A percentile compares a stretch with the other conserved stretches of the same genome.
These are phyloP conservation scores for Synanthedon myopaeformis DNA, from an alignment of 2,888 invertebrate genomes.

Conservation along the genomic window DNA sequence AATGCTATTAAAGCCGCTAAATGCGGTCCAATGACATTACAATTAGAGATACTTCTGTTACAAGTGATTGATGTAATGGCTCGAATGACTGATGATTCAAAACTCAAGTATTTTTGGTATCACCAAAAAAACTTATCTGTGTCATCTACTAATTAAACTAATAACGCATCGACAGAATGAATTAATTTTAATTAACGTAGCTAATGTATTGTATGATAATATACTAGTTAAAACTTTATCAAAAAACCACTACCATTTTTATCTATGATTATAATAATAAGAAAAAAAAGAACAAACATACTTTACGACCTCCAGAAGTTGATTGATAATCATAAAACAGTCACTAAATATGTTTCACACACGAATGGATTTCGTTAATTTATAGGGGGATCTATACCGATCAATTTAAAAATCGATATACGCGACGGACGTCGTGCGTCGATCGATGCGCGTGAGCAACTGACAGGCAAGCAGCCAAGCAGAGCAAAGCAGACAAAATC, in stretches of 20 bases:
- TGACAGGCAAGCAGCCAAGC: conserved; percentile 50
- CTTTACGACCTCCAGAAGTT: background rate
- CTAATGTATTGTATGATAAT: background rate
- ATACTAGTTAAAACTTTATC: background rate
- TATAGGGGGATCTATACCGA: conserved; percentile 37
- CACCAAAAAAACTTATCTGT: background rate
- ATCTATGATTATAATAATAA: conserved; percentile 32
- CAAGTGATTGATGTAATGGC: conserved; percentile 16
- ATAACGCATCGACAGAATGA: background rate
- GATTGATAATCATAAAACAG: background rate
- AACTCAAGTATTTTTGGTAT: background rate
- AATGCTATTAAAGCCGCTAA: conserved; percentile 15
- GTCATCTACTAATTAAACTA: background rate
- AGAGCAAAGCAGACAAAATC: conserved; percentile 9
- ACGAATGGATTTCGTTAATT: conserved; percentile 17
- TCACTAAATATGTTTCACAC: conserved; percentile 10
- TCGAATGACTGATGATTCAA: conserved; percentile 8
- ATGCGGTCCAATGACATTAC: conserved; percentile 17
- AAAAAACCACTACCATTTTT: conserved; percentile 50
- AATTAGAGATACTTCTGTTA: conserved; percentile 15
- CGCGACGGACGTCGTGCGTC: conserved; percentile 21
- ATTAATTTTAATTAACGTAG: background rate
- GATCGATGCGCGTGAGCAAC: conserved; percentile 59
- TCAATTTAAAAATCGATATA: conserved; percentile 25
- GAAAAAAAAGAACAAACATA: background rate